These are phyloP conservation scores for Felis catus DNA, from an alignment of 2,113 vertebrate genomes.

Conservation along the genomic window DNA sequence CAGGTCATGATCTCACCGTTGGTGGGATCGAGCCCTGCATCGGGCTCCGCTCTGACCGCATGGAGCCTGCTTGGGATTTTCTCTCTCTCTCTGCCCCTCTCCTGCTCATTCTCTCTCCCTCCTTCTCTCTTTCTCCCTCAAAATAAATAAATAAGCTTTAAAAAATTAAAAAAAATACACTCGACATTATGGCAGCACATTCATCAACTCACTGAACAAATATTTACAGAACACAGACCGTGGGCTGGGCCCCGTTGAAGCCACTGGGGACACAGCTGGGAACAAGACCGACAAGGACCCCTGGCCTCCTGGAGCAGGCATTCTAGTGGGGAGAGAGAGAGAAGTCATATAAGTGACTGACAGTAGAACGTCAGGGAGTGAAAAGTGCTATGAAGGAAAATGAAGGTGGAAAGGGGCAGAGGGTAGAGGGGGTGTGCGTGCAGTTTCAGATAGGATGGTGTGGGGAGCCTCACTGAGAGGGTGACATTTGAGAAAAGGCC, in stretches of 20 bases:
- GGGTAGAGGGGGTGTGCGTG: too few species aligned
- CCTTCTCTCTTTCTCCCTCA: too few species aligned
- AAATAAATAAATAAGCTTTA: too few species aligned
- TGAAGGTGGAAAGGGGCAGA: neutral
- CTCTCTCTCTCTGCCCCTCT: too few species aligned
- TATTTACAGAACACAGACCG: neutral
- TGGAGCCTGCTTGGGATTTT: too few species aligned
- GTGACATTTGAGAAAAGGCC: neutral
- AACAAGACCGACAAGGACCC: neutral
- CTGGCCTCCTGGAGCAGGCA: neutral
- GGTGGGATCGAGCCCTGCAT: too few species aligned
- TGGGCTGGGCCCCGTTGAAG: neutral
- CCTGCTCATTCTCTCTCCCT: too few species aligned
- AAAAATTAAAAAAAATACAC: neutral
- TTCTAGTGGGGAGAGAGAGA: neutral
- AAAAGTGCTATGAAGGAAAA: neutral
- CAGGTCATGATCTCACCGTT: too few species aligned
- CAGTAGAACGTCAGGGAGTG: too few species aligned
- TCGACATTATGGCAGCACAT: neutral
- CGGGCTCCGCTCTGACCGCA: too few species aligned
- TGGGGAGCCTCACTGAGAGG: neutral
- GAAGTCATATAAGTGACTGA: rapidly evolving
- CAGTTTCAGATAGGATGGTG: neutral
- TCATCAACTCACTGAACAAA: neutral
- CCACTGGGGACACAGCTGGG: neutral